Evolutionary conservation across 2,888 invertebrate genomes (phyloP).

Genomic region (Epinotia bilunana): DNA sequence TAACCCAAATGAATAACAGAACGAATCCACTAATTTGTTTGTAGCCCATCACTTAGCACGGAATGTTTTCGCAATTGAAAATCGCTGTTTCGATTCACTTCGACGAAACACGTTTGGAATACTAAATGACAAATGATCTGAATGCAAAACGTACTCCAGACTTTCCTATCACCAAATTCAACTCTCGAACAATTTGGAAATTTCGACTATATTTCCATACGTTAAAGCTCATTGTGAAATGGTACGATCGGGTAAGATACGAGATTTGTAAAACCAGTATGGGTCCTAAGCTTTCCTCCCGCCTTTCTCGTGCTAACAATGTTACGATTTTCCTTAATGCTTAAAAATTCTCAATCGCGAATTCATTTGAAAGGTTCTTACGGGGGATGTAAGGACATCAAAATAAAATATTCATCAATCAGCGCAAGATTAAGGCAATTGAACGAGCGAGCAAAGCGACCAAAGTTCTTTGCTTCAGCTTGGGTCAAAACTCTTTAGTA

Average conservation of each 20-base stretch:
- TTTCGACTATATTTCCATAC: neutral
- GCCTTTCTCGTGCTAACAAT: slow-evolving; percentile 43
- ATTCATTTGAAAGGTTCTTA: slow-evolving; percentile 35
- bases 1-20: slow-evolving; percentile 24
- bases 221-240: neutral
- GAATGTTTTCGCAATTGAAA: slow-evolving; percentile 59
- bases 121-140: slow-evolving; percentile 66
- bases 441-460: too few species aligned
- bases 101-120: slow-evolving; percentile 62
- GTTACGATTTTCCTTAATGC: slow-evolving; percentile 41
- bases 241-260: neutral
- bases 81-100: slow-evolving; percentile 65
- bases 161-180: slow-evolving; percentile 4
- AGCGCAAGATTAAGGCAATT: too few species aligned
- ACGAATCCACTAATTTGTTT: slow-evolving; percentile 36
- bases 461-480: too few species aligned
- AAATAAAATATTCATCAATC: too few species aligned
- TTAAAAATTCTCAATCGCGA: slow-evolving; percentile 29
- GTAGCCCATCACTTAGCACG: slow-evolving; percentile 44
- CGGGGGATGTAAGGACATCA: neutral
- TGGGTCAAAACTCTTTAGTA: too few species aligned
- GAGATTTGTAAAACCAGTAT: neutral
- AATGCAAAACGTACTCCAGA: slow-evolving; percentile 57
- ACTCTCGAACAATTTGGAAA: neutral
- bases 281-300: slow-evolving; percentile 30